A percentile compares a stretch with the other conserved stretches of the same genome.
These are phyloP conservation scores for Craseonycteris thonglongyai DNA, from an alignment of 2,113 vertebrate species.

Conservation along the genomic window DNA sequence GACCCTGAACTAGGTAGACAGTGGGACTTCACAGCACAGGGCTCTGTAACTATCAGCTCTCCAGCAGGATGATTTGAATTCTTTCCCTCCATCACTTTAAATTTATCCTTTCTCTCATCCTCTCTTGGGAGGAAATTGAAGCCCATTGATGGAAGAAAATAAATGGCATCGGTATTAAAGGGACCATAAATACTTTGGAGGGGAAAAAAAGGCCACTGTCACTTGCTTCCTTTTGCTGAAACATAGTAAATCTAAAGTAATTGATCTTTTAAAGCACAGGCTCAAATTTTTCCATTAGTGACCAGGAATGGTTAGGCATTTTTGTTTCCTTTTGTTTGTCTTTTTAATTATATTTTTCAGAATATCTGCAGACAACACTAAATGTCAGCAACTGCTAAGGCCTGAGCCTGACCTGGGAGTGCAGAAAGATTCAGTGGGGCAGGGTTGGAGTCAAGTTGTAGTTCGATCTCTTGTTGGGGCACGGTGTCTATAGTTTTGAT, in stretches of 20 bases:
- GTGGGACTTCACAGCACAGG: background rate
- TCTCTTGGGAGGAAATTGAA: slow-evolving; percentile 55
- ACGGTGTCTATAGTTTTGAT: background rate
- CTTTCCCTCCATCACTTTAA: background rate
- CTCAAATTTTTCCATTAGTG: slow-evolving; percentile 71
- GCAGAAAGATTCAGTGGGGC: background rate
- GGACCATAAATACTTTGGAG: slow-evolving; percentile 14
- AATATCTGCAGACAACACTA: slow-evolving; percentile 47
- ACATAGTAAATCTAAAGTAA: slow-evolving; percentile 59
- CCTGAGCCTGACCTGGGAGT: slow-evolving; percentile 53
- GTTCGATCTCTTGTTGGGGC: slow-evolving; percentile 3
- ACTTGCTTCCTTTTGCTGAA: slow-evolving; percentile 1
- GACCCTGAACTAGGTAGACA: background rate
- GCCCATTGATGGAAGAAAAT: slow-evolving; percentile 56
- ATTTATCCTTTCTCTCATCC: background rate
- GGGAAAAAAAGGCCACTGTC: slow-evolving; percentile 29
- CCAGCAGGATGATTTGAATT: background rate
- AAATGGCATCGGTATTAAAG: slow-evolving; percentile 50
- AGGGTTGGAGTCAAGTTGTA: background rate
- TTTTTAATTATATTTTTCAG: slow-evolving; percentile 58
- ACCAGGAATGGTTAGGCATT: slow-evolving; percentile 55
- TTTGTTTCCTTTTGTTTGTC: slow-evolving; percentile 48
- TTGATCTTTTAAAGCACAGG: slow-evolving; percentile 60
- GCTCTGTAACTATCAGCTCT: background rate
- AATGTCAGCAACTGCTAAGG: slow-evolving; percentile 57